Conservation (phyloP, 2,113 vertebrate genomes). For the Rhinolophus sinicus region DNA sequence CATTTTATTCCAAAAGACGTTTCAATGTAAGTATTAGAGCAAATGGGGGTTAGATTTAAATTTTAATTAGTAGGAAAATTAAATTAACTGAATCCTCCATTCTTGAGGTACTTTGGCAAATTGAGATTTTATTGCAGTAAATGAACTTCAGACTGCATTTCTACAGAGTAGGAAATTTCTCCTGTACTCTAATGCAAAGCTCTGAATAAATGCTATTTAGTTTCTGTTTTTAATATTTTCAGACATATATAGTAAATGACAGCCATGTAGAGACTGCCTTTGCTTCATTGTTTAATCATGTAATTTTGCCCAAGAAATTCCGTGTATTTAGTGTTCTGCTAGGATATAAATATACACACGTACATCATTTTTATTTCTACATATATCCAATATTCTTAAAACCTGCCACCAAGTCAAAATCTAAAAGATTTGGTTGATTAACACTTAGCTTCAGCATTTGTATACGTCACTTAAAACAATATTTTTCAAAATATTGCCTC, state of each 20-base stretch:
- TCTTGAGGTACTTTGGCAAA: constrained; percentile 20
- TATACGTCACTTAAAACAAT: constrained; percentile 8
- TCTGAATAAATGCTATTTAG: constrained; percentile 7
- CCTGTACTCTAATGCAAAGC: neutral
- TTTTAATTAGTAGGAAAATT: constrained; percentile 52
- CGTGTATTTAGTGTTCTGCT: neutral
- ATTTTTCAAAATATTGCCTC: constrained; percentile 43
- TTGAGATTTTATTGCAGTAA: constrained; percentile 42
- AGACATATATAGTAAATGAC: neutral
- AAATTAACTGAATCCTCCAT: constrained; percentile 44
- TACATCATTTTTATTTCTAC: neutral
- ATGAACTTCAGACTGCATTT: constrained; percentile 26
- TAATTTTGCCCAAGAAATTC: neutral
- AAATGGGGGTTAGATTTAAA: constrained; percentile 47
- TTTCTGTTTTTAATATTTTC: neutral
- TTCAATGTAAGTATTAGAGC: constrained; percentile 15
- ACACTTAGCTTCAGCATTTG: neutral
- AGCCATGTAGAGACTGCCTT: constrained; percentile 19
- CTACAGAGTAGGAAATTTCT: neutral
- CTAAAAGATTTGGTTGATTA: neutral
- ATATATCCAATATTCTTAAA: neutral
- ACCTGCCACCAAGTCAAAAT: neutral
- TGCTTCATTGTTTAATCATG: neutral
- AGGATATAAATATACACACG: neutral
- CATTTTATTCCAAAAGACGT: constrained; percentile 27